Evolutionary conservation across 2,888 invertebrate genomes (phyloP).

Genomic region (Eupeodes latifasciatus): DNA sequence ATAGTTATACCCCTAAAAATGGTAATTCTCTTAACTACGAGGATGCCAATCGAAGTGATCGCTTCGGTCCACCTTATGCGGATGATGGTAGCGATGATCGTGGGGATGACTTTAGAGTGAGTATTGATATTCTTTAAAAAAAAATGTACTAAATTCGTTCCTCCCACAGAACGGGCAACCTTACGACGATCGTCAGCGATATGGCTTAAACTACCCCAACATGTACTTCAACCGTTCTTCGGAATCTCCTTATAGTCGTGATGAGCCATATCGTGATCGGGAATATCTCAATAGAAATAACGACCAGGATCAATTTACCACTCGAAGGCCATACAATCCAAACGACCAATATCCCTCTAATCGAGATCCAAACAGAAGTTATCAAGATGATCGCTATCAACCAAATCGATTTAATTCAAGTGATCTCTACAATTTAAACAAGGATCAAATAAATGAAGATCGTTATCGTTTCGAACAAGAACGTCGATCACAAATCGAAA

Average conservation of each 20-base stretch:
- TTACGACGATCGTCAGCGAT: conserved; percentile 81
- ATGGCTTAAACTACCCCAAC: conserved; percentile 55
- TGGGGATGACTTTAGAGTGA: conserved; percentile 82
- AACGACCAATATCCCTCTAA: conserved; percentile 64
- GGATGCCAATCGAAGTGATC: conserved; percentile 82
- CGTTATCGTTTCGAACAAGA: conserved; percentile 85
- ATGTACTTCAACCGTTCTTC: conserved; percentile 78
- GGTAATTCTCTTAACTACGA: conserved; percentile 80
- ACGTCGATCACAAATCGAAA: conserved; percentile 82
- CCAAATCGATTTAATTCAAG: conserved; percentile 59
- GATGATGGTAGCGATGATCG: conserved; percentile 81
- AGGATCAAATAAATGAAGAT: conserved; percentile 81
- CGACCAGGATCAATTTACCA: conserved; percentile 72
- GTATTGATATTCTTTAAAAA: conserved; percentile 34
- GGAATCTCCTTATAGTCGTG: conserved; percentile 80
- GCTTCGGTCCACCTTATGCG: conserved; percentile 83
- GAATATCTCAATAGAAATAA: conserved; percentile 47
- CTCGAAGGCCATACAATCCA: conserved; percentile 73
- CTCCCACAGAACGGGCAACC: conserved; percentile 81
- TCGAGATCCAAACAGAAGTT: conserved; percentile 69
- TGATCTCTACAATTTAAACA: conserved; percentile 80
- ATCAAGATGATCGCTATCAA: conserved; percentile 32
- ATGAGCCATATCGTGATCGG: conserved; percentile 6
- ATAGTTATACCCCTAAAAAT: conserved; percentile 80
- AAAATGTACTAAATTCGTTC: background rate